These are phyloP conservation scores for Coluber constrictor DNA, from an alignment of 2,797 vertebrate genomes.

Conservation along the genomic window DNA sequence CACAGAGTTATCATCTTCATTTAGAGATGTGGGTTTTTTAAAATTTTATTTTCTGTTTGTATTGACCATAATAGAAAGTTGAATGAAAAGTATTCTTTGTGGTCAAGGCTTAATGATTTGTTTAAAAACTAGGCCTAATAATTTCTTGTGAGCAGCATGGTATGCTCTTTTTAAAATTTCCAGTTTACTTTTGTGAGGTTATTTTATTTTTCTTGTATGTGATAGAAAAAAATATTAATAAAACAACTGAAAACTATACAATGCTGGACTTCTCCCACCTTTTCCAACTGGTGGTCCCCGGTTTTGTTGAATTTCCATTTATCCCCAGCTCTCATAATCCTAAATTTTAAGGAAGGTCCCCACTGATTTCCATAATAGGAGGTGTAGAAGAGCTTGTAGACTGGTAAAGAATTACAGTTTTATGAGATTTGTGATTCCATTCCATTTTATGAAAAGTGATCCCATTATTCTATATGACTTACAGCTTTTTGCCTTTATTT, in stretches of 20 bases:
- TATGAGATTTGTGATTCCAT: background rate
- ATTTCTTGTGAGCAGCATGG: background rate
- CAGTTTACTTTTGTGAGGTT: background rate
- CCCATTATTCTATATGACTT: background rate
- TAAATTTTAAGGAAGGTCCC: background rate
- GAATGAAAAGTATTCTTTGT: background rate
- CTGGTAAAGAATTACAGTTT: background rate
- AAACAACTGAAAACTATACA: background rate
- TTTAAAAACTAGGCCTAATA: background rate
- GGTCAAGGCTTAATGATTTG: background rate
- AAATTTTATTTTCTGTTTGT: background rate
- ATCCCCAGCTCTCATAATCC: background rate
- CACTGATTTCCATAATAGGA: background rate
- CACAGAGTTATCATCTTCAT: background rate
- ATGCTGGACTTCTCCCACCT: background rate
- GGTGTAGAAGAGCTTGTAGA: background rate
- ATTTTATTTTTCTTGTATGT: background rate
- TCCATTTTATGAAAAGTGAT: background rate
- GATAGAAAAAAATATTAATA: background rate
- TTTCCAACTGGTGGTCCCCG: background rate
- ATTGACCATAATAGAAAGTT: background rate
- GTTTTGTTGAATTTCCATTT: background rate
- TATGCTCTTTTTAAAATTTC: background rate
- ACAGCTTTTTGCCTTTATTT: background rate
- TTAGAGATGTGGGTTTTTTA: background rate